Conservation (phyloP, 2,113 vertebrate species). For the Antechinus stuartii region DNA sequence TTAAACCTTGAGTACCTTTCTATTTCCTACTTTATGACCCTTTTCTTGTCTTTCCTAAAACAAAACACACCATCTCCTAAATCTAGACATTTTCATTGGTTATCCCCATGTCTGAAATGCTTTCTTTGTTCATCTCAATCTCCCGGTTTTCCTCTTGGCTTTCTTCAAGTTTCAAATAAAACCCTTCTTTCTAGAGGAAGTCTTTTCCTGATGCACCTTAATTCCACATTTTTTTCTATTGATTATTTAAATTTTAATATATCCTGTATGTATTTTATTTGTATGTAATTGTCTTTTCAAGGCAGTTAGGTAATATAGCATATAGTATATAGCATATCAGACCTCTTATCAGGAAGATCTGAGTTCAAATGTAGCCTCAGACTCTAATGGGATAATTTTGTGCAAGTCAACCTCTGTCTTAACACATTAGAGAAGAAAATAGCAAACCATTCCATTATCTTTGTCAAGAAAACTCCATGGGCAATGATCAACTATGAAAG, state of each 20-base stretch:
- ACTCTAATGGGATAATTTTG: too few species aligned
- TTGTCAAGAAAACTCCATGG: too few species aligned
- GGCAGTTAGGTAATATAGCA: neutral
- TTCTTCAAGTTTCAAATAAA: neutral
- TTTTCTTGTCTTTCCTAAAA: neutral
- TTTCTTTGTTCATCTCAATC: neutral
- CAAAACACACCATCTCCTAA: neutral
- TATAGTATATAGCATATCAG: neutral
- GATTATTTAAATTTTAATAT: neutral
- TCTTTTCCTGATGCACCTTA: neutral
- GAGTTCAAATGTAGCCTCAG: too few species aligned
- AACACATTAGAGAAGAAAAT: too few species aligned
- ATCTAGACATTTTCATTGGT: neutral
- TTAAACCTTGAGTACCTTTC: neutral
- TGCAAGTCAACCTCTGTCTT: too few species aligned
- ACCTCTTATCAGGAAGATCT: neutral
- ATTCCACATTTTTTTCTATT: neutral
- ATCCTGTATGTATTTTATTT: neutral
- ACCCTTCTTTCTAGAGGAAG: neutral
- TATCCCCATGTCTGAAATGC: neutral
- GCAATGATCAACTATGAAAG: too few species aligned
- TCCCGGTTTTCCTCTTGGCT: neutral
- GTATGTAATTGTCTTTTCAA: neutral
- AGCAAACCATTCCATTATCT: too few species aligned
- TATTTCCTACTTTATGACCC: neutral